These are phyloP conservation scores for Dipus sagitta DNA, from an alignment of 2,797 vertebrate genomes.

Conservation along the genomic window DNA sequence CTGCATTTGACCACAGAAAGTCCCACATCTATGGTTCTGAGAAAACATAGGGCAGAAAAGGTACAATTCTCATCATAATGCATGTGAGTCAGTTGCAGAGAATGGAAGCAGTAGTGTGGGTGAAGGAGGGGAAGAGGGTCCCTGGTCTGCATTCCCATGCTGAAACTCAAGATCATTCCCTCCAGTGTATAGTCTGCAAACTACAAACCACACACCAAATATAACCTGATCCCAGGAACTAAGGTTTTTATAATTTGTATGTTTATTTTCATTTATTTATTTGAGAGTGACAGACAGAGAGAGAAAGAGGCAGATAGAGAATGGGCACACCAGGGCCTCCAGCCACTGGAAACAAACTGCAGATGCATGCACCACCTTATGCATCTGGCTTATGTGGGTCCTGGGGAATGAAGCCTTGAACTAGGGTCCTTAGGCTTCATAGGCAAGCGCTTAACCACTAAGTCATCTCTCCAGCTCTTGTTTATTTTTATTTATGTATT, in stretches of 20 bases:
- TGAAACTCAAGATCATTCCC: neutral
- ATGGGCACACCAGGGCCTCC: too few relatives aligned
- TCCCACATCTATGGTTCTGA: neutral
- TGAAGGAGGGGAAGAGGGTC: rapidly evolving
- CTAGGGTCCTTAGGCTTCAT: too few relatives aligned
- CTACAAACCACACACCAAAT: neutral
- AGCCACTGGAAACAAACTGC: too few relatives aligned
- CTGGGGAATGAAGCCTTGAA: too few relatives aligned
- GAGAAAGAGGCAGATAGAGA: too few relatives aligned
- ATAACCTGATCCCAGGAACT: neutral
- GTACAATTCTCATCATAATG: neutral
- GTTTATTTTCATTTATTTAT: too few relatives aligned
- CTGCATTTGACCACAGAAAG: neutral
- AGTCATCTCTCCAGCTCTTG: too few relatives aligned
- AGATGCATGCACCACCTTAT: too few relatives aligned
- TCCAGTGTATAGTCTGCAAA: neutral
- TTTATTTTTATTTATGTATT: too few relatives aligned
- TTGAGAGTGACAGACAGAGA: too few relatives aligned
- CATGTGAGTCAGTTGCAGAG: neutral
- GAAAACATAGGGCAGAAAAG: neutral
- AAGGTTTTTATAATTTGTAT: neutral
- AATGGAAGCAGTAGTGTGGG: neutral
- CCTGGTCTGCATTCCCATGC: neutral
- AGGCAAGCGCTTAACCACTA: too few relatives aligned
- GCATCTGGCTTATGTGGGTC: too few relatives aligned